Evolutionary conservation across 2,888 invertebrate genomes (phyloP).

Genomic region (Drosophila barbarae): DNA sequence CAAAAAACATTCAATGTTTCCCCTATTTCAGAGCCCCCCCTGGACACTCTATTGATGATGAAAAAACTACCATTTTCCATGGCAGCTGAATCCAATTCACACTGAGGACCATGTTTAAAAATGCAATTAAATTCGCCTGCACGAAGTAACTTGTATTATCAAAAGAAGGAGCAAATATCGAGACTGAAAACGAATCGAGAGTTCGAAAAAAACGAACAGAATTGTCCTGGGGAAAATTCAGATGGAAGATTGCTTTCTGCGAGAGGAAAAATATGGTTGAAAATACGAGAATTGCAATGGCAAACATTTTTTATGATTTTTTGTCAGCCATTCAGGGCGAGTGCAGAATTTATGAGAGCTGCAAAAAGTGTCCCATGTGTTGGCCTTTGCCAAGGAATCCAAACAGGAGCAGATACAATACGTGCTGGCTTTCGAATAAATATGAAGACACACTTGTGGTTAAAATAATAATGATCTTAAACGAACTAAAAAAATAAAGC

Average conservation of each 20-base stretch:
- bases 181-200: conserved; percentile 3
- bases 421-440: conserved; percentile 26
- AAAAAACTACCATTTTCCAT: background rate
- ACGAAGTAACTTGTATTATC: conserved; percentile 16
- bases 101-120: conserved; percentile 9
- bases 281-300: conserved; percentile 20
- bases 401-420: conserved; percentile 6
- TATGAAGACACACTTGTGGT: background rate
- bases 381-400: conserved; percentile 37
- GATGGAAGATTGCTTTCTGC: conserved; percentile 4
- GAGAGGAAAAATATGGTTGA: conserved; percentile 16
- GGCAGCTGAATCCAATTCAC: conserved; percentile 1
- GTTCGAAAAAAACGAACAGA: background rate
- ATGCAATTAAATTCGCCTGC: conserved; percentile 26
- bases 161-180: conserved; percentile 21
- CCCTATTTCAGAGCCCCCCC: background rate
- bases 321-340: conserved; percentile 31
- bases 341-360: conserved; percentile 43
- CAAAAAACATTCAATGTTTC: background rate
- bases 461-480: background rate
- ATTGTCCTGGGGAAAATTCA: conserved; percentile 1
- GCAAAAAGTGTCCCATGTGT: conserved; percentile 52
- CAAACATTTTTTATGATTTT: conserved; percentile 27
- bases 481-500: background rate
- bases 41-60: background rate